A percentile compares a stretch with the other conserved stretches of the same genome.
Evolutionary conservation across 2,797 vertebrate species (phyloP).

Genomic region (Sylvia borin): DNA sequence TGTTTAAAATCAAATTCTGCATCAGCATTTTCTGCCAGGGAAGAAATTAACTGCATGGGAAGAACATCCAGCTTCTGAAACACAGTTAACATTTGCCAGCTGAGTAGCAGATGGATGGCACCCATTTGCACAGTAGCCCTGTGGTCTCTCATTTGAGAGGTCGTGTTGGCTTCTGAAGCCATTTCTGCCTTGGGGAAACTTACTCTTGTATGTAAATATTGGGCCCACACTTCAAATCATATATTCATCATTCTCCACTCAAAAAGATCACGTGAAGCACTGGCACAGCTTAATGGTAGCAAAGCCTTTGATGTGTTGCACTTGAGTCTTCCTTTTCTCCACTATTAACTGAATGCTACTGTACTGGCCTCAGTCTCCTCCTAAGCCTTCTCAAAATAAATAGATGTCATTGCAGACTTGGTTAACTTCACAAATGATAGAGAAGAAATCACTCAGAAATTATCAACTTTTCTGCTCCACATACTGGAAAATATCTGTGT

Average conservation of each 20-base stretch:
- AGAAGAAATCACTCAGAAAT: slow-evolving; percentile 26
- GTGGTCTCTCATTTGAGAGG: background rate
- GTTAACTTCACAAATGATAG: background rate
- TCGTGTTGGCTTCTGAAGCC: background rate
- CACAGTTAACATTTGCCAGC: background rate
- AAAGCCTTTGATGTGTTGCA: background rate
- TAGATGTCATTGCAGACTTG: background rate
- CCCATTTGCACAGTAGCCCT: slow-evolving; percentile 15
- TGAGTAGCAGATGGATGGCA: slow-evolving; percentile 44
- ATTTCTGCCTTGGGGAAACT: slow-evolving; percentile 8
- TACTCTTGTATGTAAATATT: background rate
- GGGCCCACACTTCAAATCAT: background rate
- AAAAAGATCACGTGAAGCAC: background rate
- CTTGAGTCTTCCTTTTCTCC: background rate
- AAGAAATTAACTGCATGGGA: background rate
- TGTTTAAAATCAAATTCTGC: background rate
- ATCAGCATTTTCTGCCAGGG: background rate
- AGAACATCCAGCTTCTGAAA: background rate
- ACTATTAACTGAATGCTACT: background rate
- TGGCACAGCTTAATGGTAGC: background rate
- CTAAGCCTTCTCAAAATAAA: slow-evolving; percentile 15
- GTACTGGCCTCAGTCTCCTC: background rate
- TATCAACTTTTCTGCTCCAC: background rate
- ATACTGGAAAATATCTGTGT: background rate
- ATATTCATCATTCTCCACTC: background rate